Base-by-base conservation (phyloP, 2,888 invertebrate species). In the Andrena fulva region DNA sequence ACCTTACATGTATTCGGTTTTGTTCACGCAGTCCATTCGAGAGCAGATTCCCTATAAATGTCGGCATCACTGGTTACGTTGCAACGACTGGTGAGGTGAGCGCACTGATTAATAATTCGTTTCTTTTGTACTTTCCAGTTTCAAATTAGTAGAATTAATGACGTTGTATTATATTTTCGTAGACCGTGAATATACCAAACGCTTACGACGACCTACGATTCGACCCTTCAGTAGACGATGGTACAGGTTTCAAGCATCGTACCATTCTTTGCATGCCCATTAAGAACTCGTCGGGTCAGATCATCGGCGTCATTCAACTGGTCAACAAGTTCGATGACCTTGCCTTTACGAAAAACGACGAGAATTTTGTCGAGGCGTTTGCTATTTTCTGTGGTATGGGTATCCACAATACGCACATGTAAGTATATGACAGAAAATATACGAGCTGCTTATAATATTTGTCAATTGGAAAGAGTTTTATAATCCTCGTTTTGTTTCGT, bases 371-470 rank as follows among this genome's bases (percentile, higher is more conserved):
- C 87, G 99, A 99, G 94, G 99, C 99, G 2, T 99, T 99, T 94
- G 98, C 99, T 84, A 99, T 99, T 91, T 99, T 99, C 95, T 99
- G 98, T 95, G 99, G 99, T 50, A 98, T 99, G 97, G 99, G 99
- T 73, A 98, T 99, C 83, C 98, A 99, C 94, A 99, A 99, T 93
- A 99, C 98, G 72, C 98, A 98, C 94, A 99, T 98, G 98, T 95
- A 92, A 94, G 94, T 93, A 67, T 33, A 8, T 10, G 10, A 31
- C 16, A 42, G 29, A 31, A 3, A 16, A 6, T 48, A 10, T 4
- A 27, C 5, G 10, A 42, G 2, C 16, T 48, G 20, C 27, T 27
- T 48, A 4, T 27, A 16, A 16, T n/a, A 5, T 71, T 62, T 16
- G 7, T 54, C 10, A 56, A 20, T 24, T 6, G 12, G 29, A 56